Evolutionary conservation across 2,888 invertebrate genomes (phyloP).

Genomic region (Dryococelus australis): DNA sequence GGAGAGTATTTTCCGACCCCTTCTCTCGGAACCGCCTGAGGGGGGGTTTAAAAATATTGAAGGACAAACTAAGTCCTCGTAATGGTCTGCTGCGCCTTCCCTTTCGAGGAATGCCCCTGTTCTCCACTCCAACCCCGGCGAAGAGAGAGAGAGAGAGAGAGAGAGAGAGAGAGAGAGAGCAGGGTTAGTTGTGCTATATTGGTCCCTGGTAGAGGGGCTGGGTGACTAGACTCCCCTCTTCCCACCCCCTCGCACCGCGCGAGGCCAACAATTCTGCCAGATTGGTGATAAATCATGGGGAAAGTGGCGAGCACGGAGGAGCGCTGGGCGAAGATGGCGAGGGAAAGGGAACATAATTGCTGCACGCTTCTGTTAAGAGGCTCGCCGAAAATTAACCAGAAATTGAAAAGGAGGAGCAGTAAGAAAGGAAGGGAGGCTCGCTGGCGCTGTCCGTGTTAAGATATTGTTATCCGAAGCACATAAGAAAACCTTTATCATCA

Average conservation of each 20-base stretch:
- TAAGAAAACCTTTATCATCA: background rate
- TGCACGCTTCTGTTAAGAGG: conserved; percentile 21
- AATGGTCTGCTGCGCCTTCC: conserved; percentile 2
- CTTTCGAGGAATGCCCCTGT: background rate
- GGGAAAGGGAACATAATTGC: background rate
- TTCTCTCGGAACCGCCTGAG: background rate
- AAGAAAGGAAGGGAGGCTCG: background rate
- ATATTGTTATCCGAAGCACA: background rate
- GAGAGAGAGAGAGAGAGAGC: background rate
- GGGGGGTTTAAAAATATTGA: conserved; percentile 20
- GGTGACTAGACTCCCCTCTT: background rate
- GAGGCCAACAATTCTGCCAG: background rate
- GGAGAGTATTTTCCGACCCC: background rate
- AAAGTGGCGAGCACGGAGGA: background rate
- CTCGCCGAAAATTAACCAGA: conserved; percentile 30
- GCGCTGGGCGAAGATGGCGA: background rate
- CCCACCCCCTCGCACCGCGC: background rate
- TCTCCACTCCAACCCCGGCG: background rate
- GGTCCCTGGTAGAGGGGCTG: background rate
- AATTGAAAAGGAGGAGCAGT: conserved; percentile 6
- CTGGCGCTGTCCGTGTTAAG: no score
- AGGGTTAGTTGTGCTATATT: conserved; percentile 17
- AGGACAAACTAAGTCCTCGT: conserved; percentile 22
- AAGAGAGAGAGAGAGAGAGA: background rate
- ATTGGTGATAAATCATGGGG: conserved; percentile 29